A percentile compares a stretch with the other conserved stretches of the same genome.
Evolutionary conservation across 23 tunicate genomes (phyloP).

Genomic region (Botrylloides violaceus): DNA sequence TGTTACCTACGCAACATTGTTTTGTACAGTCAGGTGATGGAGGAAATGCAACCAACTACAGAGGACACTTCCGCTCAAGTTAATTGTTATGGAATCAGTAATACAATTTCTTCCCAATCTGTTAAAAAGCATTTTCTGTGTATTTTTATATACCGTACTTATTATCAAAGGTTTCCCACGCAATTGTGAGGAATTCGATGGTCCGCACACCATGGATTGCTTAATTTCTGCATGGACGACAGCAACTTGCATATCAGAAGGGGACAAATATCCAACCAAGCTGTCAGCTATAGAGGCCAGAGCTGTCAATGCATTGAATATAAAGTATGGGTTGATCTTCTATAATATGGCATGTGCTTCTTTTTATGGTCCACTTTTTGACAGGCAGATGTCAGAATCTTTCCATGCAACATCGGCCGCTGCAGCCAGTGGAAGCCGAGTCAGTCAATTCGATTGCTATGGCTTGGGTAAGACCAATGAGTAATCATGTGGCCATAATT

Average conservation of each 20-base stretch:
- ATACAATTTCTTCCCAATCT: too few species aligned
- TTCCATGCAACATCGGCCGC: not conserved
- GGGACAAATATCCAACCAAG: not conserved
- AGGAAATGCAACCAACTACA: too few species aligned
- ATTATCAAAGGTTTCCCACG: not conserved
- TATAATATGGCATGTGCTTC: not conserved
- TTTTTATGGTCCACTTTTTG: not conserved
- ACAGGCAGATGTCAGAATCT: too few species aligned
- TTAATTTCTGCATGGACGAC: not conserved
- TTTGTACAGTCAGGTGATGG: not conserved
- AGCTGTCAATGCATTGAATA: not conserved
- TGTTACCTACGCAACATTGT: not conserved
- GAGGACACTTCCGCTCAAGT: too few species aligned
- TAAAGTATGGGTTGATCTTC: not conserved
- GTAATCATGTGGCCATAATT: not conserved
- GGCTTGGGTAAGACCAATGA: constrained; percentile 1
- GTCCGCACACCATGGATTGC: constrained; percentile 10
- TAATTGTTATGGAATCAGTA: too few species aligned
- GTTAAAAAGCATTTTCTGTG: not conserved
- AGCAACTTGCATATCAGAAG: constrained; percentile 3
- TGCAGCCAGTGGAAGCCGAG: not conserved
- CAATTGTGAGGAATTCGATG: not conserved
- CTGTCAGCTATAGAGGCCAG: not conserved
- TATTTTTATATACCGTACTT: not conserved
- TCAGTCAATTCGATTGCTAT: not conserved